A percentile compares a stretch with the other conserved stretches of the same genome.
These are phyloP conservation scores for Ctenicera cuprea DNA, from an alignment of 2,888 invertebrate genomes.

Conservation along the genomic window DNA sequence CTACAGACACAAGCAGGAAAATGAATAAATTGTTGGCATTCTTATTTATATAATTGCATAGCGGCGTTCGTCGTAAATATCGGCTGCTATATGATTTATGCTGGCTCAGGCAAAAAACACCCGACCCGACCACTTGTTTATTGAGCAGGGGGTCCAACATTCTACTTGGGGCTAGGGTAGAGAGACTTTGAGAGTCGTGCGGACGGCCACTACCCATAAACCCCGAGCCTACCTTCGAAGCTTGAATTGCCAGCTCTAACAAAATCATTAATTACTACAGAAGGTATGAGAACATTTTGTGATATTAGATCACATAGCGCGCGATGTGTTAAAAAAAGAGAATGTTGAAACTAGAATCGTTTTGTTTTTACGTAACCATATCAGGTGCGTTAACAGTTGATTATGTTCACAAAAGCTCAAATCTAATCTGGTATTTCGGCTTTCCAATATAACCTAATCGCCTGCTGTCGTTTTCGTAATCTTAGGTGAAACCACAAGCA, in stretches of 20 bases:
- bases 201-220: constrained; percentile 28
- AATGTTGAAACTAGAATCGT: neutral
- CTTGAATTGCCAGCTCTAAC: neutral
- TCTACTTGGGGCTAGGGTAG: constrained; percentile 52
- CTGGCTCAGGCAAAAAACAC: constrained; percentile 51
- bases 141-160: constrained; percentile 56
- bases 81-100: constrained; percentile 53
- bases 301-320: neutral
- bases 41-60: constrained; percentile 55
- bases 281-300: neutral
- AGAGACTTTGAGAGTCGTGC: neutral
- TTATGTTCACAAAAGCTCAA: neutral
- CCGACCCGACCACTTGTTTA: constrained; percentile 58
- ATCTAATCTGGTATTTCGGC: constrained; percentile 13
- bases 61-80: constrained; percentile 53
- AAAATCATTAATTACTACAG: neutral
- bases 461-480: constrained; percentile 19
- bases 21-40: constrained; percentile 54
- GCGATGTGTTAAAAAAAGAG: neutral
- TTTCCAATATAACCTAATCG: neutral
- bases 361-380: constrained; percentile 3
- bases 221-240: constrained; percentile 22
- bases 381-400: no score
- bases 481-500: constrained; percentile 17
- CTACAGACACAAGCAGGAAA: constrained; percentile 38